A percentile compares a stretch with the other conserved stretches of the same genome.
phyloP scores from a whole-genome alignment of 23 tunicate genomes.

The Botrylloides violaceus region DNA sequence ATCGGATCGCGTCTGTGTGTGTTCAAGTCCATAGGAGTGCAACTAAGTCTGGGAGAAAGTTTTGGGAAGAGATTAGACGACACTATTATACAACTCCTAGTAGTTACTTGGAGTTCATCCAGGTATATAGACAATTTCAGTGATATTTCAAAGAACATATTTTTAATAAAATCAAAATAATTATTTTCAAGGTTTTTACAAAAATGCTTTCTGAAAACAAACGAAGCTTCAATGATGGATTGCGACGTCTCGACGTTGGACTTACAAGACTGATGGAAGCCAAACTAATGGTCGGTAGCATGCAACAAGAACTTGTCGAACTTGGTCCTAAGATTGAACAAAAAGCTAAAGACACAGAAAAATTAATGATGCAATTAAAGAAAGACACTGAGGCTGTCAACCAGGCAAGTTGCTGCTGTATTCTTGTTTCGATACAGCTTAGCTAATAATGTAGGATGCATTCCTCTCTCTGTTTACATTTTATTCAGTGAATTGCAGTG shows the following conservation, averaged over 20 bases:
- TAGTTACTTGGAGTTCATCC: conserved; percentile 85
- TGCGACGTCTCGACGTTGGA: conserved; percentile 59
- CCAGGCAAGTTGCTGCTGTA: too few species aligned
- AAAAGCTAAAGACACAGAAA: conserved; percentile 64
- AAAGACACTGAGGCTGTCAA: conserved; percentile 84
- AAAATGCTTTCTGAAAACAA: conserved; percentile 77
- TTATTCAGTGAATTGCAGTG: too few species aligned
- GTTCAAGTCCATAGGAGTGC: conserved; percentile 82
- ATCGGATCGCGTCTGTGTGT: conserved; percentile 64
- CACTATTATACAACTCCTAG: conserved; percentile 82
- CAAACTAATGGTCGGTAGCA: conserved; percentile 54
- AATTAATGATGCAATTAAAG: conserved; percentile 64
- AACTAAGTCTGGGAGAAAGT: conserved; percentile 26
- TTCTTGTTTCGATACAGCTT: too few species aligned
- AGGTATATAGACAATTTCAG: conserved; percentile 27
- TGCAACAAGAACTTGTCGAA: conserved; percentile 76
- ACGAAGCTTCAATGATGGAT: conserved; percentile 32
- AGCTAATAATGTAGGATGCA: too few species aligned
- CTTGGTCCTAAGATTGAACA: conserved; percentile 86
- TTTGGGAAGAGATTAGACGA: conserved; percentile 89
- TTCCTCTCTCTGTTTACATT: too few species aligned
- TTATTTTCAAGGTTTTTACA: conserved; percentile 65
- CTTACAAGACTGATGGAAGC: conserved; percentile 67
- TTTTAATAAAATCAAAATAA: neutral
- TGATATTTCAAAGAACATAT: neutral